Conservation (phyloP, 64 coral and sea anemone genomes). For the Montipora cactus region DNA sequence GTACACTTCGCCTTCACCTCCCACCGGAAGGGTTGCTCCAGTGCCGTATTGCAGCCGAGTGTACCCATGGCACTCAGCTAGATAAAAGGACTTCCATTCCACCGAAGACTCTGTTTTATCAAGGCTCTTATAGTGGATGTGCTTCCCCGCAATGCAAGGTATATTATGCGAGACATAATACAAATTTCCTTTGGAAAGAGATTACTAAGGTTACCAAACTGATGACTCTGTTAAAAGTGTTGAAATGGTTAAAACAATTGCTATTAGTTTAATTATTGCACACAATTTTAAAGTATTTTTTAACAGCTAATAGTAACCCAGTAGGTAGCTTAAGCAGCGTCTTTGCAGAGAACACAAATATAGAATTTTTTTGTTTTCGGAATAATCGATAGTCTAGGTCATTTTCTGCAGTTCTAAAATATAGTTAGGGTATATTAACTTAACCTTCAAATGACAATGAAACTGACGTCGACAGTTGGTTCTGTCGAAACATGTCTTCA, state of each 20-base stretch:
- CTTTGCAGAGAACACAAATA: not conserved
- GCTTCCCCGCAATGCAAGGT: not conserved
- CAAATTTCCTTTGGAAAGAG: not conserved
- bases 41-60: conserved; percentile 65
- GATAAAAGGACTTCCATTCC: conserved; percentile 36
- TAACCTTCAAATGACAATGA: too few relatives aligned
- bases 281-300: conserved; percentile 37
- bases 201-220: not conserved
- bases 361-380: not conserved
- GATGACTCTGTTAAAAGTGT: not conserved
- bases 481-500: too few relatives aligned
- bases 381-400: not conserved
- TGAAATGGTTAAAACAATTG: not conserved
- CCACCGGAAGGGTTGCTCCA: conserved; percentile 21
- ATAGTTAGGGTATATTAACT: too few relatives aligned
- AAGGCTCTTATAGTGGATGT: not conserved
- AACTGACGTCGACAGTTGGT: not conserved
- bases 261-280: conserved; percentile 31
- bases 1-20: conserved; percentile 37
- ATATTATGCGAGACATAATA: not conserved
- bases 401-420: too few relatives aligned
- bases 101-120: not conserved
- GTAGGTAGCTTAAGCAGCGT: not conserved
- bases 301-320: conserved; percentile 8
- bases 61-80: conserved; percentile 63